phyloP scores from a whole-genome alignment of 1,140 invertebrate genomes.

The Copidosoma floridanum region DNA sequence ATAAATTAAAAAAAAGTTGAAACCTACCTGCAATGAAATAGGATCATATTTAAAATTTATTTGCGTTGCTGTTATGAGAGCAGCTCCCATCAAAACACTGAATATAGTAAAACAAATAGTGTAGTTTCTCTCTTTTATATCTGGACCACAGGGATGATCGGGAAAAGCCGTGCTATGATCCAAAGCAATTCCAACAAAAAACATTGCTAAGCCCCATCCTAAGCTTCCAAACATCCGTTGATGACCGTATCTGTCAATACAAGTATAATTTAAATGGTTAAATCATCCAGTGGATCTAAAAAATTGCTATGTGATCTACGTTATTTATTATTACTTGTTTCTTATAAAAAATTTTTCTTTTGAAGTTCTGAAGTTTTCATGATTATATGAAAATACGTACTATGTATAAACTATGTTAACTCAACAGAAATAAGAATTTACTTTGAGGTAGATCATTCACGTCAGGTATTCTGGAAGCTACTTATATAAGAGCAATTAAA shows the following conservation, averaged over 20 bases:
- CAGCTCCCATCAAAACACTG: constrained; percentile 93
- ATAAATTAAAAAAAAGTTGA: no score
- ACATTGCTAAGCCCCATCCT: constrained; percentile 98
- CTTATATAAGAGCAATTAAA: no score
- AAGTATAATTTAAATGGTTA: no score
- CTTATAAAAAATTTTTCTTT: no score
- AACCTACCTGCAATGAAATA: constrained; percentile 23
- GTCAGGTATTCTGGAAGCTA: no score
- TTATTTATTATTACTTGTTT: no score
- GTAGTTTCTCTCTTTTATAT: constrained; percentile 93
- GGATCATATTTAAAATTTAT: constrained; percentile 78
- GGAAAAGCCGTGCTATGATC: constrained; percentile 93
- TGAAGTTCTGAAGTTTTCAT: no score
- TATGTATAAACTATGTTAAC: no score
- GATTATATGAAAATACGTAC: no score
- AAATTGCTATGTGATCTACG: no score
- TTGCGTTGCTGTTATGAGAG: constrained; percentile 89
- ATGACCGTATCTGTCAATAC: constrained; percentile 76
- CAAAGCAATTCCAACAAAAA: constrained; percentile 96
- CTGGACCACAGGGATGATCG: constrained; percentile 85
- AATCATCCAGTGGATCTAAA: neutral
- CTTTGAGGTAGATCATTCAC: no score
- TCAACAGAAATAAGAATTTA: no score
- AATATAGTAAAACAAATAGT: constrained; percentile 98
- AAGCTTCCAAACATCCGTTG: constrained; percentile 98